These are phyloP conservation scores for Orchestia grillus DNA, from an alignment of 1,140 invertebrate species.

Conservation along the genomic window DNA sequence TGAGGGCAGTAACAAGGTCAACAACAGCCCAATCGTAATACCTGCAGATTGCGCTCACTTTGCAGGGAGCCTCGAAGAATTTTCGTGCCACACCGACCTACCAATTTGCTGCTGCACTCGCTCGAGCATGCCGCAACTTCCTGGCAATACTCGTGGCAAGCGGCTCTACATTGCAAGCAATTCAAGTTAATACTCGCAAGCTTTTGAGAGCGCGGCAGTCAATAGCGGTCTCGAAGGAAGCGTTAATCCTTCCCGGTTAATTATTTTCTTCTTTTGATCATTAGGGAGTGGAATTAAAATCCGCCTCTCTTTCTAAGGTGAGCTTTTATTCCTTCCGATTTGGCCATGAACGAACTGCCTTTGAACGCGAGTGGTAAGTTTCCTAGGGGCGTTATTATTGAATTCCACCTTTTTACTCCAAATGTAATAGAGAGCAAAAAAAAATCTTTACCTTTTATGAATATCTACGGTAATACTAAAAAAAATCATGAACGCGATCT, in stretches of 20 bases:
- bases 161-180: background rate
- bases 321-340: background rate
- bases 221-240: background rate
- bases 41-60: background rate
- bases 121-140: background rate
- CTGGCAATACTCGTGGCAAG: background rate
- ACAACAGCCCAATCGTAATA: background rate
- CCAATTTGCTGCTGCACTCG: background rate
- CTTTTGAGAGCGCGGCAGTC: background rate
- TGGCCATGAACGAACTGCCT: background rate
- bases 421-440: background rate
- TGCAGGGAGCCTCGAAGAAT: background rate
- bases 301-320: background rate
- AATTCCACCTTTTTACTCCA: background rate
- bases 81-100: background rate
- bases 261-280: background rate
- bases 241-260: background rate
- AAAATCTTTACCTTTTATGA: background rate
- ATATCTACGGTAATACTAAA: too few relatives aligned
- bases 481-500: too few relatives aligned
- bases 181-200: background rate
- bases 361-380: background rate
- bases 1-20: background rate
- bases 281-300: background rate
- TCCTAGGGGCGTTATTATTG: background rate